These are phyloP conservation scores for Anableps anableps DNA, from an alignment of 2,797 vertebrate species.

Conservation along the genomic window DNA sequence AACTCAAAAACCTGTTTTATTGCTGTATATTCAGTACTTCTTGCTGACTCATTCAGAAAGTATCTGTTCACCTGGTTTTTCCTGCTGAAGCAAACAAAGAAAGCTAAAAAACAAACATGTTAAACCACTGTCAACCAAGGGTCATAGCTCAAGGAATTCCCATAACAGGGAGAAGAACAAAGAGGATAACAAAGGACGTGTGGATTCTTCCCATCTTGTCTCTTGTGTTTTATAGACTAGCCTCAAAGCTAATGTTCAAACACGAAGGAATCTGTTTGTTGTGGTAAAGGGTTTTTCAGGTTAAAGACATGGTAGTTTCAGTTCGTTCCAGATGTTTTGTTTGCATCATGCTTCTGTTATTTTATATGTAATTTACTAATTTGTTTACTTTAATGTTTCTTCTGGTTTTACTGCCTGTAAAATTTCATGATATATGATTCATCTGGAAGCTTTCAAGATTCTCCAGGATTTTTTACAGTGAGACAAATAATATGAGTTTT, in stretches of 20 bases:
- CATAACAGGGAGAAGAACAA: constrained; percentile 70
- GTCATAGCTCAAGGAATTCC: constrained; percentile 50
- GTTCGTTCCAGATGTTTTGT: constrained; percentile 27
- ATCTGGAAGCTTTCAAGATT: background rate
- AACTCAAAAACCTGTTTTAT: constrained; percentile 23
- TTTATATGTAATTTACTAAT: constrained; percentile 5
- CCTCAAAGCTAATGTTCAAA: constrained; percentile 62
- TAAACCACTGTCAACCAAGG: constrained; percentile 38
- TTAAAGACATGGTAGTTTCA: constrained; percentile 49
- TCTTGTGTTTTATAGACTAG: constrained; percentile 72
- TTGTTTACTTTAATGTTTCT: background rate
- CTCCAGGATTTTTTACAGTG: background rate
- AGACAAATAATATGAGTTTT: background rate
- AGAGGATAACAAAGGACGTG: constrained; percentile 64
- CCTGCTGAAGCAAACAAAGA: constrained; percentile 18
- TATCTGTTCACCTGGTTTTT: constrained; percentile 40
- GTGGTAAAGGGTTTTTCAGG: constrained; percentile 65
- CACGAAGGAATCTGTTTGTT: constrained; percentile 74
- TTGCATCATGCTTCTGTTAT: constrained; percentile 20
- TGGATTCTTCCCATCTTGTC: constrained; percentile 59
- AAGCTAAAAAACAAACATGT: constrained; percentile 31
- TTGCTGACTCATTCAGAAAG: constrained; percentile 43
- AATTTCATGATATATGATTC: background rate
- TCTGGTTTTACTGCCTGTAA: background rate
- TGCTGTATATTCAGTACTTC: constrained; percentile 13